A percentile compares a stretch with the other conserved stretches of the same genome.
Conservation (phyloP, 1,140 invertebrate species). For the Macrobrachium nipponense region DNA sequence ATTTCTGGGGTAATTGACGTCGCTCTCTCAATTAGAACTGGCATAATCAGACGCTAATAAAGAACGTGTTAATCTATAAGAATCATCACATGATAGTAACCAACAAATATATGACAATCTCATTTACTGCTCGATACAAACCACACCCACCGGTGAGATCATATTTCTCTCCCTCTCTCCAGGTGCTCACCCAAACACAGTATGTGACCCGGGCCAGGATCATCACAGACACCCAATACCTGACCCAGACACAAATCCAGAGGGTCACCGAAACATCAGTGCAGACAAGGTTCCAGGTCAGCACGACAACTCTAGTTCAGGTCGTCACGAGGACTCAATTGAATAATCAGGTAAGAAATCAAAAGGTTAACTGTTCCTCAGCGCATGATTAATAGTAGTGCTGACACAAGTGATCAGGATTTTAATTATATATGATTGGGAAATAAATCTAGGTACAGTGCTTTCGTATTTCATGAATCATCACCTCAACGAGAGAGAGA, state of each 20-base stretch:
- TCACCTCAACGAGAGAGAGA: neutral
- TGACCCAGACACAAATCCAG: slow-evolving; percentile 48
- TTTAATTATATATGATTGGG: too few relatives aligned
- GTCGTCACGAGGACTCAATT: slow-evolving; percentile 35
- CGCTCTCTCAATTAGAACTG: too few relatives aligned
- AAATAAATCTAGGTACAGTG: too few relatives aligned
- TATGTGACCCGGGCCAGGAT: slow-evolving; percentile 46
- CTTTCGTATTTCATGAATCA: too few relatives aligned
- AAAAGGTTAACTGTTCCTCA: neutral
- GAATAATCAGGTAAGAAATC: slow-evolving; percentile 43
- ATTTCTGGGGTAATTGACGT: too few relatives aligned
- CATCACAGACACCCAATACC: slow-evolving; percentile 41
- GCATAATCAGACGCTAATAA: too few relatives aligned
- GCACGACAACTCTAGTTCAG: slow-evolving; percentile 33
- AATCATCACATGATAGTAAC: too few relatives aligned
- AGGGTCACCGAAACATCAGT: slow-evolving; percentile 38
- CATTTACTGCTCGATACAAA: neutral
- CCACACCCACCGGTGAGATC: neutral
- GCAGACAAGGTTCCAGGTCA: slow-evolving; percentile 36
- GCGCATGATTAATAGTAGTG: too few relatives aligned
- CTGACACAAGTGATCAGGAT: too few relatives aligned
- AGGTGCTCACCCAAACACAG: slow-evolving; percentile 47
- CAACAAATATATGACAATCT: too few relatives aligned
- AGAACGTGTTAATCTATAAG: neutral
- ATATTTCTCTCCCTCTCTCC: neutral